A percentile compares a stretch with the other conserved stretches of the same genome.
Conservation (phyloP, 2,888 invertebrate species). For the Seladonia tumulorum region DNA sequence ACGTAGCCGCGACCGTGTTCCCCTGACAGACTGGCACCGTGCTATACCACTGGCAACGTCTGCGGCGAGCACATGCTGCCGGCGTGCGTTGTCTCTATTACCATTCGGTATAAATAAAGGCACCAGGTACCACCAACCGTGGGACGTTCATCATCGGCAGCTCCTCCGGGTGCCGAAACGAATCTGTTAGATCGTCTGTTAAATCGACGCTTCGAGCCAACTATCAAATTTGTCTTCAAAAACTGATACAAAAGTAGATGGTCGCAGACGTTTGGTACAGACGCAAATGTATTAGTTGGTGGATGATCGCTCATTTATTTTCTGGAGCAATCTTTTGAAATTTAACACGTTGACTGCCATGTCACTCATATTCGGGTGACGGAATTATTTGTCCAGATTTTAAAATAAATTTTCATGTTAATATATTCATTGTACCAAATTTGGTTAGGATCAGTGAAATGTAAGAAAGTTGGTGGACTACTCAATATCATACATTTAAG, state of each 20-base stretch:
- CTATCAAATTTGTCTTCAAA: background rate
- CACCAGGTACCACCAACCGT: background rate
- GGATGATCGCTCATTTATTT: background rate
- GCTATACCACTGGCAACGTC: constrained; percentile 47
- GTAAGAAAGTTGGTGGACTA: no score
- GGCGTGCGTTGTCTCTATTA: constrained; percentile 18
- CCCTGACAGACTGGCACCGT: constrained; percentile 35
- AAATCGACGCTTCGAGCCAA: background rate
- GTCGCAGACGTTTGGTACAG: background rate
- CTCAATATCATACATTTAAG: no score
- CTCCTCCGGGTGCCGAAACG: background rate
- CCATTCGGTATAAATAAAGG: constrained; percentile 28
- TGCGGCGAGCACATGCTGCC: constrained; percentile 24
- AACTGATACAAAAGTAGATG: background rate
- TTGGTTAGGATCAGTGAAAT: no score
- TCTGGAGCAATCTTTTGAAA: background rate
- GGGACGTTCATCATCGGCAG: background rate
- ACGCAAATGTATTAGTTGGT: no score
- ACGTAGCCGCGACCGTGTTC: constrained; percentile 41
- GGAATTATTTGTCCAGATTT: no score
- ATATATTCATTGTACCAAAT: no score
- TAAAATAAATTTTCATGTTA: no score
- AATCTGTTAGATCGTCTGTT: background rate
- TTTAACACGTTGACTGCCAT: no score
- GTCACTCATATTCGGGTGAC: no score